phyloP scores from a whole-genome alignment of 2,797 vertebrate genomes.

The Xerus rutilus region DNA sequence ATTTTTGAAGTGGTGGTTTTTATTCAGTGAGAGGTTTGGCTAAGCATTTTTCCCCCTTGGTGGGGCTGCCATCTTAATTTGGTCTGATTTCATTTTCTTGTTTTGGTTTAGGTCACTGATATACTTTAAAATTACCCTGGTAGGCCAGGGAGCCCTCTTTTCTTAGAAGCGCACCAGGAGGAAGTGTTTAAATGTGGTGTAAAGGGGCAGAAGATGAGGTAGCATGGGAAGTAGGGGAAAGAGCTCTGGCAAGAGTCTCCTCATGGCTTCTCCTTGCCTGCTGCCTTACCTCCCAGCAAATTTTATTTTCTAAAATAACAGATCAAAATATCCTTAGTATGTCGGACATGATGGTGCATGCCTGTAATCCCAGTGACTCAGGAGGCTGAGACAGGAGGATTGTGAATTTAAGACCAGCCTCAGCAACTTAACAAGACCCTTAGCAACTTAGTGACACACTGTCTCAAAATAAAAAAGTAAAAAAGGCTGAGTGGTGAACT shows the following conservation, averaged over 20 bases:
- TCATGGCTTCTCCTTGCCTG: not conserved
- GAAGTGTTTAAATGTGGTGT: not conserved
- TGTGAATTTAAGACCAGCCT: too few relatives aligned
- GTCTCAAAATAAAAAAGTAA: too few relatives aligned
- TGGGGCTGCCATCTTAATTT: not conserved
- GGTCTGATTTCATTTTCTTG: not conserved
- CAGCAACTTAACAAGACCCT: too few relatives aligned
- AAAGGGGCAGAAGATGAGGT: not conserved
- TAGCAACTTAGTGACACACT: too few relatives aligned
- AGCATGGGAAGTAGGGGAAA: not conserved
- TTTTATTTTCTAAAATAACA: constrained; percentile 32
- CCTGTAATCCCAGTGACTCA: too few relatives aligned
- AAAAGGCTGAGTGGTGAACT: too few relatives aligned
- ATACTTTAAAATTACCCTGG: not conserved
- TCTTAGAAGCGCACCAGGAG: not conserved
- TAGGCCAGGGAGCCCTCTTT: not conserved
- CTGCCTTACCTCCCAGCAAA: not conserved
- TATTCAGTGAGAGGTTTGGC: not conserved
- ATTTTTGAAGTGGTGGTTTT: not conserved
- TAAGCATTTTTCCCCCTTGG: not conserved
- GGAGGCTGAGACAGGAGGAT: too few relatives aligned
- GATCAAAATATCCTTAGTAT: not conserved
- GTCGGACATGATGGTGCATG: too few relatives aligned
- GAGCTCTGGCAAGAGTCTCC: not conserved
- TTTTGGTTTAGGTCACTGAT: not conserved